These are phyloP conservation scores for Anoplolepis gracilipes DNA, from an alignment of 1,140 invertebrate genomes.

Conservation along the genomic window DNA sequence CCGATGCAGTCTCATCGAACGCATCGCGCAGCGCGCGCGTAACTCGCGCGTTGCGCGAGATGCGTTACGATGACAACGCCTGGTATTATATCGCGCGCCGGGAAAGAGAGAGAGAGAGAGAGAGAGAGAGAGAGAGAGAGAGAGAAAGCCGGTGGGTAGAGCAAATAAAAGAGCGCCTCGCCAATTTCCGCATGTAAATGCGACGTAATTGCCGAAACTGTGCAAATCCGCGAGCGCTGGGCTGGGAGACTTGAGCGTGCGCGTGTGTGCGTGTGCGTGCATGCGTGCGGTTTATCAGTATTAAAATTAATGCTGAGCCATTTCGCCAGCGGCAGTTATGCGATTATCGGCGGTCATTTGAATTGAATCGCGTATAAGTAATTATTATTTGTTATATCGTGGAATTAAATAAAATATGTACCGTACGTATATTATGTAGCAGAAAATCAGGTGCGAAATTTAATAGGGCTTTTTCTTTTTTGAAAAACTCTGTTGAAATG, in stretches of 20 bases:
- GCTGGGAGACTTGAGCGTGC: no score
- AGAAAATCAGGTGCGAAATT: not conserved
- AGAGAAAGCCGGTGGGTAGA: not conserved
- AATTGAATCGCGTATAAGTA: slow-evolving; percentile 48
- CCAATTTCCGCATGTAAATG: slow-evolving; percentile 62
- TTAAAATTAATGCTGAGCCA: slow-evolving; percentile 58
- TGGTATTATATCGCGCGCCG: slow-evolving; percentile 26
- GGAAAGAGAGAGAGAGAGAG: not conserved
- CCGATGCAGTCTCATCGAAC: slow-evolving; percentile 34
- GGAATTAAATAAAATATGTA: slow-evolving; percentile 3
- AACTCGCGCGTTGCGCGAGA: slow-evolving; percentile 41
- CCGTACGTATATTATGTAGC: not conserved
- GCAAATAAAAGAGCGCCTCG: slow-evolving; percentile 54
- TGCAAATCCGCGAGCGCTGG: slow-evolving; percentile 1
- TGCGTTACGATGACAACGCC: slow-evolving; percentile 56
- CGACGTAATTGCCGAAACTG: slow-evolving; percentile 58
- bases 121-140: no score
- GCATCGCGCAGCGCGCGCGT: not conserved
- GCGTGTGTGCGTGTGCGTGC: not conserved
- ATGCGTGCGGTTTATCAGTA: slow-evolving; percentile 35
- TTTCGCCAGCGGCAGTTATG: slow-evolving; percentile 45
- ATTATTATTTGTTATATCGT: slow-evolving; percentile 28
- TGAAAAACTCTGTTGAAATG: not conserved
- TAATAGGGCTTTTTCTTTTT: not conserved
- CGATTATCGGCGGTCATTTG: slow-evolving; percentile 42